Conservation (phyloP, 2,113 vertebrate species). For the Erinaceus europaeus region DNA sequence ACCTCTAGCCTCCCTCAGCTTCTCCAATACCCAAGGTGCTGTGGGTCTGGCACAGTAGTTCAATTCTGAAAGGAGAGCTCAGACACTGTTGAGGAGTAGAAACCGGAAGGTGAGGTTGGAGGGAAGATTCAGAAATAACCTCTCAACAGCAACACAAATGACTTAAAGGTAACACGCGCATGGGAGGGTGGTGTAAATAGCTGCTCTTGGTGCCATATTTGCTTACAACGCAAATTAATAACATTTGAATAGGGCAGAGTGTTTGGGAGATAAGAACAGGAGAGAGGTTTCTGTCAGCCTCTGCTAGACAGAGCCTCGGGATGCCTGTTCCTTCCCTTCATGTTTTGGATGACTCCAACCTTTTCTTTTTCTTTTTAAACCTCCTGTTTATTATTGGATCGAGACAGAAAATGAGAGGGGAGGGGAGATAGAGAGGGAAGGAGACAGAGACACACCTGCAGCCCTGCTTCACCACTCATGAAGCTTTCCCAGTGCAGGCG, state of each 20-base stretch:
- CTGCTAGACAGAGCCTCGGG: not conserved
- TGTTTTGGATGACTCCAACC: not conserved
- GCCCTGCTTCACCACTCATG: no score
- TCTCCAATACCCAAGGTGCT: not conserved
- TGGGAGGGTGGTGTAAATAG: not conserved
- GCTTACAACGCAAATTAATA: not conserved
- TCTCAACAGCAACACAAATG: not conserved
- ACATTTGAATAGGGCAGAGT: not conserved
- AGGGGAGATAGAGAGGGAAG: no score
- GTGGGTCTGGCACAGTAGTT: not conserved
- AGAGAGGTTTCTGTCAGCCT: not conserved
- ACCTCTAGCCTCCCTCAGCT: no score
- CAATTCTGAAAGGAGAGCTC: not conserved
- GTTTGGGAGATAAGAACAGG: not conserved
- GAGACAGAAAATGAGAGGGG: no score
- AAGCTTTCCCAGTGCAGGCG: no score
- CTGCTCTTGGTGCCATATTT: not conserved
- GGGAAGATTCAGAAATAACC: not conserved
- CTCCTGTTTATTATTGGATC: no score
- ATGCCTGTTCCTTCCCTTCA: not conserved
- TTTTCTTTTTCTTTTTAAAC: not conserved
- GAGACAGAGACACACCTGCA: no score
- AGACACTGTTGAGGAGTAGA: not conserved
- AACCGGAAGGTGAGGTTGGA: not conserved
- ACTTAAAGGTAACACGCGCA: not conserved